phyloP scores from a whole-genome alignment of 2,113 vertebrate genomes.

The Todiramphus chloris region DNA sequence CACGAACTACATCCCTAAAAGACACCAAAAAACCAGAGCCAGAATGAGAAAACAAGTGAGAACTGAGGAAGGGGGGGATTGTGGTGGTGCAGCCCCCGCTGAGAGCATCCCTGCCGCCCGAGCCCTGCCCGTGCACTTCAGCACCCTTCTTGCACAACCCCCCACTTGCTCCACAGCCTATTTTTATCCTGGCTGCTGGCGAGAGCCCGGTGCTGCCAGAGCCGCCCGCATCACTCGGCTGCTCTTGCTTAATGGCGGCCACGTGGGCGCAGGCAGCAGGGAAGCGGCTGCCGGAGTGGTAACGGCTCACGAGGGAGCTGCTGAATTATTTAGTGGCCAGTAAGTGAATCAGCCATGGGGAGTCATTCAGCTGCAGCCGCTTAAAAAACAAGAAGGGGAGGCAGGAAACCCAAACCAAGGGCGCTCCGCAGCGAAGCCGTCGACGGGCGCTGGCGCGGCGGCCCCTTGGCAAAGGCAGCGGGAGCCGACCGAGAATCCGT shows the following conservation, averaged over 20 bases:
- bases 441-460: not conserved
- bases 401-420: constrained; percentile 53
- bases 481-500: not conserved
- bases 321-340: constrained; percentile 59
- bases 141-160: not conserved
- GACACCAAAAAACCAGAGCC: not conserved
- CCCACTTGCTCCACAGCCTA: not conserved
- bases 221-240: not conserved
- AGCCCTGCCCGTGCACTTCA: not conserved
- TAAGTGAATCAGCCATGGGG: constrained; percentile 52
- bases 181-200: not conserved
- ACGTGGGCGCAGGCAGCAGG: not conserved
- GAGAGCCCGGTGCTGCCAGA: not conserved
- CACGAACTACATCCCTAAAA: not conserved
- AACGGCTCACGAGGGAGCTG: constrained; percentile 35
- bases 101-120: not conserved
- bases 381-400: constrained; percentile 11
- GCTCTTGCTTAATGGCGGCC: not conserved
- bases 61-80: fast-evolving
- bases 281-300: not conserved
- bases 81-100: fast-evolving
- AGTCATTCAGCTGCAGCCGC: constrained; percentile 49
- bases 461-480: constrained; percentile 25
- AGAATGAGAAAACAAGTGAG: fast-evolving
- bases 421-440: not conserved